Conservation (phyloP, 1,140 invertebrate genomes). For the Hermetia illucens region DNA sequence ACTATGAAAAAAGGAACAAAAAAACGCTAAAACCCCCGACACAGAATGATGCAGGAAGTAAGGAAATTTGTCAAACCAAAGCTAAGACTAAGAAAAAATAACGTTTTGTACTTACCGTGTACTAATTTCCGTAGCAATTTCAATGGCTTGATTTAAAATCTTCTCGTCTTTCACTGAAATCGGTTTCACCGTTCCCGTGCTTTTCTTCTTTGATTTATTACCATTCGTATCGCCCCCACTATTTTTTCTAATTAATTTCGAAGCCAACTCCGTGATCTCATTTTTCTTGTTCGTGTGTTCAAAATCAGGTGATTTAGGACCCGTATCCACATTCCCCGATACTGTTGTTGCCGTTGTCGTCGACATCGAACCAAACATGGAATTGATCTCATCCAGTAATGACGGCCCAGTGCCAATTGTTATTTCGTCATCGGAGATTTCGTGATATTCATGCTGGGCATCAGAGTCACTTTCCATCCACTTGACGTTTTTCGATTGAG, state of each 20-base stretch:
- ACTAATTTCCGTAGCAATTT: constrained; percentile 84
- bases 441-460: constrained; percentile 71
- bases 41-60: background rate
- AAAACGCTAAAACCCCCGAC: background rate
- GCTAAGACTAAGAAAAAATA: constrained; percentile 1
- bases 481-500: background rate
- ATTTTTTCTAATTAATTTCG: constrained; percentile 29
- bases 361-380: constrained; percentile 70
- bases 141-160: constrained; percentile 86
- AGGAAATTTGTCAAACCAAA: constrained; percentile 1
- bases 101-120: constrained; percentile 40
- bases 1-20: background rate
- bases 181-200: constrained; percentile 70
- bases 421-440: constrained; percentile 80
- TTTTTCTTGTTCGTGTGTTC: constrained; percentile 52
- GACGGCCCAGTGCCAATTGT: constrained; percentile 59
- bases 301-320: constrained; percentile 40
- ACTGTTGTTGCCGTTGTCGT: constrained; percentile 10
- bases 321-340: constrained; percentile 3
- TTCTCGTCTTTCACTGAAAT: constrained; percentile 88
- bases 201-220: constrained; percentile 50
- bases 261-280: constrained; percentile 56
- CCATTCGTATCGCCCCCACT: constrained; percentile 9
- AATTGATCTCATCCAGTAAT: constrained; percentile 88
- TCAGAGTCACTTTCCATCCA: constrained; percentile 13